These are phyloP conservation scores for Bradypus variegatus DNA, from an alignment of 2,797 vertebrate species.

Conservation along the genomic window DNA sequence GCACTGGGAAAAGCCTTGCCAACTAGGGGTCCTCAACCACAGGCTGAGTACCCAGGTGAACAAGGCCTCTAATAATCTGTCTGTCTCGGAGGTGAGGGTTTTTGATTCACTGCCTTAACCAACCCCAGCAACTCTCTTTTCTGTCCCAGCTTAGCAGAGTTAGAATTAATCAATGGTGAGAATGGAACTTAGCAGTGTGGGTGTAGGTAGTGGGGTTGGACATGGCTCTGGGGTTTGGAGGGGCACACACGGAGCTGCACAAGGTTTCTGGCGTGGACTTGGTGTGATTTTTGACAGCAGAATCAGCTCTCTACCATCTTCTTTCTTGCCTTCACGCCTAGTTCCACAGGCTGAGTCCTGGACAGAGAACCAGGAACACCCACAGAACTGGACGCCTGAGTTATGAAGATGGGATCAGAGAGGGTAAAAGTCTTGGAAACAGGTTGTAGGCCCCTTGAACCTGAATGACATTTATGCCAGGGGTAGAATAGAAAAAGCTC, in stretches of 20 bases:
- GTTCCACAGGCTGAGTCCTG: not conserved
- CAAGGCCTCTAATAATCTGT: not conserved
- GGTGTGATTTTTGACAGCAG: not conserved
- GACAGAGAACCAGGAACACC: not conserved
- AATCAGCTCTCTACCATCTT: not conserved
- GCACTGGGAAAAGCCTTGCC: not conserved
- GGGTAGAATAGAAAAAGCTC: not conserved
- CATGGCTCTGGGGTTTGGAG: not conserved
- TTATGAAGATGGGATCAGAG: not conserved
- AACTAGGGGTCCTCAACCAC: not conserved
- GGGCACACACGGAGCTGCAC: too few species aligned
- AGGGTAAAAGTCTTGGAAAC: not conserved
- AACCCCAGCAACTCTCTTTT: not conserved
- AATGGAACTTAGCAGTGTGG: not conserved
- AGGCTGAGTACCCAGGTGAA: not conserved
- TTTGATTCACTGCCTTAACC: not conserved
- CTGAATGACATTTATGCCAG: not conserved
- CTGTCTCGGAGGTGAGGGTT: not conserved
- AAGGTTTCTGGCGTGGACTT: not conserved
- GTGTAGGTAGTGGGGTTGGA: not conserved
- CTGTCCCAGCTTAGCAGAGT: not conserved
- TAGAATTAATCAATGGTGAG: not conserved
- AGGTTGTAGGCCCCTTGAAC: not conserved
- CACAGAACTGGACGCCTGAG: not conserved
- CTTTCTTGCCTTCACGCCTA: not conserved